Conservation (phyloP, 1,140 invertebrate genomes). For the Euwallacea fornicatus region DNA sequence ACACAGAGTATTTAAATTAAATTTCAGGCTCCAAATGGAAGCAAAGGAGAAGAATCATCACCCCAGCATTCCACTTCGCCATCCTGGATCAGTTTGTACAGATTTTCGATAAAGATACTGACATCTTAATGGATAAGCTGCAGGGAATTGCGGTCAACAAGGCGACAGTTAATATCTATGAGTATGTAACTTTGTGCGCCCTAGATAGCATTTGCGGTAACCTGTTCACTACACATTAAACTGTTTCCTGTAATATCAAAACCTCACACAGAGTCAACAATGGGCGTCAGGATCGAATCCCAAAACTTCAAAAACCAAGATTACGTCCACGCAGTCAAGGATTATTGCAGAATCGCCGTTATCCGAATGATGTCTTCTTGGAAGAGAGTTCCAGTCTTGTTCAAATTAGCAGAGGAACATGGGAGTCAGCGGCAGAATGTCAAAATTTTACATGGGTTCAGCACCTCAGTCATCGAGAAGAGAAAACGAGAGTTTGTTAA, state of each 20-base stretch:
- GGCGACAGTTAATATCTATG: conserved; percentile 44
- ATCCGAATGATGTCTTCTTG: not conserved
- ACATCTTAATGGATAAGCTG: conserved; percentile 62
- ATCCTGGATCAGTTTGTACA: conserved; percentile 75
- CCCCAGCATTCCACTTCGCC: conserved; percentile 84
- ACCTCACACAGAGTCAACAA: conserved; percentile 5
- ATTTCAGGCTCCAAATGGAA: conserved; percentile 60
- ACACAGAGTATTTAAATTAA: not conserved
- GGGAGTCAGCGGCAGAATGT: conserved; percentile 54
- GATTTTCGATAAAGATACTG: conserved; percentile 69
- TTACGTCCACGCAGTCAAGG: conserved; percentile 18
- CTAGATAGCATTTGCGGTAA: conserved; percentile 78
- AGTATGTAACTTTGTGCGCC: conserved; percentile 67
- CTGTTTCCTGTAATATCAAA: not conserved
- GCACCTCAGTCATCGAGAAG: conserved; percentile 52
- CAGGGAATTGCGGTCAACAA: not conserved
- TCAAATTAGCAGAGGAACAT: conserved; percentile 14
- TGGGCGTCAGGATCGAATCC: conserved; percentile 18
- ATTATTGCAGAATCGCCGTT: not conserved
- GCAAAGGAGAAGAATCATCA: conserved; percentile 68
- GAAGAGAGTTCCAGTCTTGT: not conserved
- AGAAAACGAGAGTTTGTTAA: conserved; percentile 46
- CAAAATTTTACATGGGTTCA: conserved; percentile 55
- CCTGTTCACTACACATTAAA: not conserved
- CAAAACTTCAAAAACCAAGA: conserved; percentile 22